Percentiles rank a stretch among this genome's conserved stretches.
These are phyloP conservation scores for Bradypodion ventrale DNA, from an alignment of 2,797 vertebrate genomes.

Conservation along the genomic window DNA sequence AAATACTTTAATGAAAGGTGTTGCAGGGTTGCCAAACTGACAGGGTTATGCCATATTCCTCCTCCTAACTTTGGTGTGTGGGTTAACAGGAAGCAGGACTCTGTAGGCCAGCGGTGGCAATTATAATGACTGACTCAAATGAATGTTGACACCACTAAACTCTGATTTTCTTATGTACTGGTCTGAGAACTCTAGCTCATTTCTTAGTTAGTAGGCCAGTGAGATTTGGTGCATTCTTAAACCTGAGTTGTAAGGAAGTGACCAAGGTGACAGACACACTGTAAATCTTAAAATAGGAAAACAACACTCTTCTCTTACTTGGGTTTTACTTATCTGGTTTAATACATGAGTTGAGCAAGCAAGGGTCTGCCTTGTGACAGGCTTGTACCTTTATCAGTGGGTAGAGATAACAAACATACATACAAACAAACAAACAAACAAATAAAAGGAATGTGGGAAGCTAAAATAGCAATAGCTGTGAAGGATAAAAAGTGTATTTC, in stretches of 20 bases:
- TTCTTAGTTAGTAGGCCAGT: slow-evolving; percentile 57
- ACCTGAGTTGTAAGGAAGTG: slow-evolving; percentile 26
- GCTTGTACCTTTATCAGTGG: background rate
- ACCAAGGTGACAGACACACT: slow-evolving; percentile 20
- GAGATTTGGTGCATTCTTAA: slow-evolving; percentile 38
- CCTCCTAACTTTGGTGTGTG: slow-evolving; percentile 35
- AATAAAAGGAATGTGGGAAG: background rate
- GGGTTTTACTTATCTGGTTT: background rate
- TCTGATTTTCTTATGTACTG: slow-evolving; percentile 60
- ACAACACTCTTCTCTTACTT: background rate
- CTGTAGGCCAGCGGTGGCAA: slow-evolving; percentile 50
- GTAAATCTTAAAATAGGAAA: slow-evolving; percentile 19
- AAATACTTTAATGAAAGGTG: slow-evolving; percentile 62
- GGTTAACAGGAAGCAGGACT: slow-evolving; percentile 70
- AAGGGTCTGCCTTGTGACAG: too few relatives aligned
- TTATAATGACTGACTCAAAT: slow-evolving; percentile 62
- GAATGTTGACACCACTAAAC: slow-evolving; percentile 49
- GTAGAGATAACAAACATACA: too few relatives aligned
- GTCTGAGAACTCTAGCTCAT: slow-evolving; percentile 52
- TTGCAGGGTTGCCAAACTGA: slow-evolving; percentile 8
- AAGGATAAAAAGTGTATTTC: background rate
- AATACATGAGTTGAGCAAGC: background rate
- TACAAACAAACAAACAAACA: too few relatives aligned
- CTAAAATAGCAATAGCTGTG: background rate
- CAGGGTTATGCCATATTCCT: slow-evolving; percentile 41